These are phyloP conservation scores for Naja naja DNA, from an alignment of 2,113 vertebrate genomes.

Conservation along the genomic window DNA sequence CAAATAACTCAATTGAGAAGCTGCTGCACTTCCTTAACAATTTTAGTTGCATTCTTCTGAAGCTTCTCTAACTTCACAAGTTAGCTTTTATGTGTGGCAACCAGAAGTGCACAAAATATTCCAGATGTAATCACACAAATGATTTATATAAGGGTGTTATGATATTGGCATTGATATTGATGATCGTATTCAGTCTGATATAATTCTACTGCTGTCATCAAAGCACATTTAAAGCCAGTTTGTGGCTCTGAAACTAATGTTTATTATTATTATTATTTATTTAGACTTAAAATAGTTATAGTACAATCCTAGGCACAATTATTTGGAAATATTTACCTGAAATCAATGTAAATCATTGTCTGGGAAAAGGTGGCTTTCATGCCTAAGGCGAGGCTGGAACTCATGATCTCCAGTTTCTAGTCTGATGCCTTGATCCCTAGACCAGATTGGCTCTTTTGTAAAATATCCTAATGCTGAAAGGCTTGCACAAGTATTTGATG, in stretches of 20 bases:
- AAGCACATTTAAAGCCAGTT: background rate
- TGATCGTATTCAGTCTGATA: background rate
- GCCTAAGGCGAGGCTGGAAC: background rate
- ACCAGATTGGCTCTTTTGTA: background rate
- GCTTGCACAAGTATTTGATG: background rate
- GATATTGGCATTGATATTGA: background rate
- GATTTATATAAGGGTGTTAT: background rate
- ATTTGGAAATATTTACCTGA: background rate
- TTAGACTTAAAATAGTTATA: background rate
- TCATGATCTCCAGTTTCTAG: no score
- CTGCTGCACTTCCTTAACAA: background rate
- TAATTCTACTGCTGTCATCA: background rate
- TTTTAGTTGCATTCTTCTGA: background rate
- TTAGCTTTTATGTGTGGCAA: background rate
- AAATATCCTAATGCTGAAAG: background rate
- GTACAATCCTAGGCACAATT: background rate
- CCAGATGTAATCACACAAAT: background rate
- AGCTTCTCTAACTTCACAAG: background rate
- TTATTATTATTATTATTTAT: no score
- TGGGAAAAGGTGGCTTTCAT: background rate
- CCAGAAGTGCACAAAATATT: background rate
- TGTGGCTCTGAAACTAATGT: background rate
- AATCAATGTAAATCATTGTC: background rate
- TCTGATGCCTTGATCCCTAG: no score
- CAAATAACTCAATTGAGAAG: background rate